Evolutionary conservation across 2,797 vertebrate species (phyloP).

Genomic region (Delichon dasypus): DNA sequence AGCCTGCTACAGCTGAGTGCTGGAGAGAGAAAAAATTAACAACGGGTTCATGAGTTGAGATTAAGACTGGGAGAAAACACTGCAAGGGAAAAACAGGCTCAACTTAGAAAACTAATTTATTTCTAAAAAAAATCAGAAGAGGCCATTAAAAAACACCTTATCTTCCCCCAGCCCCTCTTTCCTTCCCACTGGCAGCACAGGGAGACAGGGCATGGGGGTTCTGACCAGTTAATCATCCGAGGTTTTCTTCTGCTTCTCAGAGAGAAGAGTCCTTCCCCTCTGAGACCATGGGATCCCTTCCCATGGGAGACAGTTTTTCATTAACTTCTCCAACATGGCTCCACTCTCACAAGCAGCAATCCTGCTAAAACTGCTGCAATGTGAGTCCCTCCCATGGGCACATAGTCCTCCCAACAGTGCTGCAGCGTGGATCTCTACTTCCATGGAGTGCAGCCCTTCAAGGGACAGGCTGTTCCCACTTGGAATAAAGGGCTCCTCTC

Average conservation of each 20-base stretch:
- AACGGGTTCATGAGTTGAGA: not conserved
- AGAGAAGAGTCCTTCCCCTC: not conserved
- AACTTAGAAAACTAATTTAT: not conserved
- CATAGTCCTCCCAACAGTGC: too few species aligned
- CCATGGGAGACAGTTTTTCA: accelerated
- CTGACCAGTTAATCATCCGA: not conserved
- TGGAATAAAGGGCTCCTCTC: too few species aligned
- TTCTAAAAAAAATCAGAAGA: not conserved
- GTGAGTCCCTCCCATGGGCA: too few species aligned
- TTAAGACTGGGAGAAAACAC: not conserved
- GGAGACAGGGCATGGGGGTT: too few species aligned
- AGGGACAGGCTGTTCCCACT: not conserved
- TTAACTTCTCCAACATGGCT: accelerated
- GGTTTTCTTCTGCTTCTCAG: accelerated
- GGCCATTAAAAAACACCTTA: not conserved
- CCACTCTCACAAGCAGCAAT: not conserved
- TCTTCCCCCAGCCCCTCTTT: not conserved
- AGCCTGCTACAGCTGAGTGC: not conserved
- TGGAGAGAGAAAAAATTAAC: not conserved
- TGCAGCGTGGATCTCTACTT: accelerated
- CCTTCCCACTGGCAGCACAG: not conserved
- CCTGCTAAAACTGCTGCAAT: not conserved
- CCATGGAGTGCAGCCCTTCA: accelerated
- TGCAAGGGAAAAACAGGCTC: not conserved
- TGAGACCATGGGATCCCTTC: accelerated